These are phyloP conservation scores for Monoplex corrugatus DNA, from an alignment of 2,888 invertebrate species.

Conservation along the genomic window DNA sequence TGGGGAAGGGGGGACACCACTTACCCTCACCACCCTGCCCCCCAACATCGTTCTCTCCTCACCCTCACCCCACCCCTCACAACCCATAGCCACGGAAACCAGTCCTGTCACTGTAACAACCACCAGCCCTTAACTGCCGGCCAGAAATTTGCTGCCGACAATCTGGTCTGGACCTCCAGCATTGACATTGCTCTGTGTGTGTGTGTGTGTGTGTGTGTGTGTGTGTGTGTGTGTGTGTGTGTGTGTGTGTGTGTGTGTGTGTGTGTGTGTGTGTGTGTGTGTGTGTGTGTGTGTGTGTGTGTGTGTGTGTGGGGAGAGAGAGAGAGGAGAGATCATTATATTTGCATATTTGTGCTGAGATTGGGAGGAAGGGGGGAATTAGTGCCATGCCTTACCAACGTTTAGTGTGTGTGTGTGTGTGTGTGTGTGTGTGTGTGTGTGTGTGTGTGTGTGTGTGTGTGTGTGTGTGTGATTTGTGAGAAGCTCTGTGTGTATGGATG, in stretches of 20 bases:
- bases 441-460: no score
- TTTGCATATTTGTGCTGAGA: background rate
- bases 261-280: background rate
- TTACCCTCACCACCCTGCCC: constrained; percentile 56
- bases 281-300: no score
- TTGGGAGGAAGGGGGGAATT: no score
- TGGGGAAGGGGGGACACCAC: constrained; percentile 5
- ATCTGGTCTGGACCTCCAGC: background rate
- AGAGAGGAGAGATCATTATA: background rate
- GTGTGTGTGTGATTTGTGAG: background rate
- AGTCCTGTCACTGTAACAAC: background rate
- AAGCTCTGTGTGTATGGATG: background rate
- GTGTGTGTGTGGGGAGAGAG: background rate
- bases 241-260: background rate
- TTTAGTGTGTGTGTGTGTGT: background rate
- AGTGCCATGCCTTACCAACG: no score
- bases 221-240: no score
- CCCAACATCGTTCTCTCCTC: constrained; percentile 55
- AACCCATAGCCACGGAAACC: background rate
- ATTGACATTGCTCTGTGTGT: background rate
- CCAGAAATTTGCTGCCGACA: background rate
- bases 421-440: background rate
- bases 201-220: background rate
- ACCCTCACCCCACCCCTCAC: constrained; percentile 53
- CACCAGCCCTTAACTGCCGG: background rate